A percentile compares a stretch with the other conserved stretches of the same genome.
phyloP scores from a whole-genome alignment of 2,888 invertebrate species.

The Emmelina monodactyla region DNA sequence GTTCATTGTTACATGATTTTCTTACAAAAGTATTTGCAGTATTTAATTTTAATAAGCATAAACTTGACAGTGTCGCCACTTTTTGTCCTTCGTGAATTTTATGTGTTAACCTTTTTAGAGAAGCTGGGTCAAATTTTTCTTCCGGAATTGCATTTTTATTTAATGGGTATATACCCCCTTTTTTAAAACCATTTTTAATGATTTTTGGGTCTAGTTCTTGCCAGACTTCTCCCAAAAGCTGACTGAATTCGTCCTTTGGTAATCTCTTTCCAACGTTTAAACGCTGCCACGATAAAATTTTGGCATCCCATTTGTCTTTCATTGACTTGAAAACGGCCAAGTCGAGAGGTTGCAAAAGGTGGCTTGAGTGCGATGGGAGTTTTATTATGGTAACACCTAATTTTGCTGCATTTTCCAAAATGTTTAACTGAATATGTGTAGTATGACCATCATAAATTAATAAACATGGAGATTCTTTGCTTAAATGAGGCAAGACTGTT shows the following conservation, averaged over 20 bases:
- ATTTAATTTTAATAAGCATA: too few relatives aligned
- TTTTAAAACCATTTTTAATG: slow-evolving; percentile 4
- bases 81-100: too few relatives aligned
- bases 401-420: slow-evolving; percentile 8
- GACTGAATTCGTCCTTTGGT: slow-evolving; percentile 8
- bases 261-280: slow-evolving; percentile 2
- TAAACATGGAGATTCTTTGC: slow-evolving; percentile 12
- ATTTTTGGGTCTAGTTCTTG: slow-evolving; percentile 4
- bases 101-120: slow-evolving; percentile 1
- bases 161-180: background rate
- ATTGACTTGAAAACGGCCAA: slow-evolving; percentile 19
- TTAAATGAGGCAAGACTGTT: slow-evolving; percentile 12
- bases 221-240: slow-evolving; percentile 1
- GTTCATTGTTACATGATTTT: background rate
- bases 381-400: slow-evolving; percentile 18
- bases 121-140: background rate
- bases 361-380: slow-evolving; percentile 19
- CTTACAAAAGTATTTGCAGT: background rate
- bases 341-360: slow-evolving; percentile 21
- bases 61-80: too few relatives aligned
- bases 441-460: slow-evolving; percentile 15
- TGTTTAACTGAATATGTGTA: slow-evolving; percentile 8
- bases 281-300: slow-evolving; percentile 12
- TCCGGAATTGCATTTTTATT: background rate
- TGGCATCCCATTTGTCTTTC: slow-evolving; percentile 15